Evolutionary conservation across 2,113 vertebrate genomes (phyloP), one percentile per base, ranked within the genome.

Genomic region (Eulacestoma nigropectus): DNA sequence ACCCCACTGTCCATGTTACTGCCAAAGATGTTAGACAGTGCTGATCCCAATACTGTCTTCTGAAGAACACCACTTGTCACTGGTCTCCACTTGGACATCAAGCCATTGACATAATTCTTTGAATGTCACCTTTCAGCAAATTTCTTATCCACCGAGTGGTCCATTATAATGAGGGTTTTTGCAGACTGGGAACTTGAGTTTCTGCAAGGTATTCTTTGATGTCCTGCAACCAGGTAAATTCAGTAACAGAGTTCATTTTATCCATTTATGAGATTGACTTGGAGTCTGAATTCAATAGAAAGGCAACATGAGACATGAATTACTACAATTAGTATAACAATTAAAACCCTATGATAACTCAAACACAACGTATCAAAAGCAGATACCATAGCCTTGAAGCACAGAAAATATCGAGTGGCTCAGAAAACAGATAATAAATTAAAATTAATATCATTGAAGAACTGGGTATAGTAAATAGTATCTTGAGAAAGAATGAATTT

Each of bases 311-410:
- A 83, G 35, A 42, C 52, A 44, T 15, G 4, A 91, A 26, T 83
- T 83, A 39, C 25, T 25, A 47, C 16, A 67, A 49, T 91, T 91
- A 80, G 12, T 69, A 22, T 37, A 47, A 69, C 49, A 88, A 94
- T 70, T 85, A 94, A 93, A 95, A 63, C 19, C 13, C 30, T 83
- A 15, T 55, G 50, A 57, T 86, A 67, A 91, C 59, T 95, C 70
- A 85, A 44, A 59, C 21, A 39, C 55, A 16, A 76, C 63, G 12
- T 78, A 59, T 95, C 44, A 76, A 87, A 93, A 89, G 17, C 50
- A 74, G 57, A 33, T 87, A 76, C 26, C 16, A 41, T 29, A 90
- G 50, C 13, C 60, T 80, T 70, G 76, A 88, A 95, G 19, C 17
- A 55, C 7, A 46, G 27, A 42, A 79, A 85, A 62, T 21, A 93